Percentiles rank a stretch among this genome's conserved stretches.
These are phyloP conservation scores for Leptarthrus brevirostris DNA, from an alignment of 2,888 invertebrate genomes.

Conservation along the genomic window DNA sequence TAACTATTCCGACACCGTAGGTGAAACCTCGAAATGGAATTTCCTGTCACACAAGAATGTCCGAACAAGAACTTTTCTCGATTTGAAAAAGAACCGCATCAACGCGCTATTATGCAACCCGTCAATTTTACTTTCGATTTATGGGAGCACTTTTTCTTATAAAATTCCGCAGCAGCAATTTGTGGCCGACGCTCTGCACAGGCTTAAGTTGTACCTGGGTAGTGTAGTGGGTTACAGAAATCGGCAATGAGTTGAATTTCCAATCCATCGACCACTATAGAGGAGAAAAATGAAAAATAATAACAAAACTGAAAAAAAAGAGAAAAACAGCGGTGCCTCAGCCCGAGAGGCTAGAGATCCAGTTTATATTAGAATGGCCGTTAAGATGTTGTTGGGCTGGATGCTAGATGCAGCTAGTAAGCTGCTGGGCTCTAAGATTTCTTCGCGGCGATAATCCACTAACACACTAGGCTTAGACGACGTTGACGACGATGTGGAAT, in stretches of 20 bases:
- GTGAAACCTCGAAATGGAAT: conserved; percentile 10
- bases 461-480: conserved; percentile 49
- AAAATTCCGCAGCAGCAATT: conserved; percentile 46
- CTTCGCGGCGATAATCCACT: conserved; percentile 53
- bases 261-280: conserved; percentile 43
- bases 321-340: conserved; percentile 35
- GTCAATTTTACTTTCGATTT: conserved; percentile 54
- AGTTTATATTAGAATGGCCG: conserved; percentile 50
- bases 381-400: conserved; percentile 40
- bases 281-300: conserved; percentile 44
- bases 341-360: conserved; percentile 45
- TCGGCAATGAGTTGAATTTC: conserved; percentile 40
- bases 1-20: too few species aligned
- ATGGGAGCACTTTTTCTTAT: conserved; percentile 55
- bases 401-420: not conserved
- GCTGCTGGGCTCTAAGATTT: conserved; percentile 48
- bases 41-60: conserved; percentile 31
- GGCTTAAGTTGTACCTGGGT: conserved; percentile 4
- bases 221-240: conserved; percentile 19
- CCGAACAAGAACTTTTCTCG: conserved; percentile 35
- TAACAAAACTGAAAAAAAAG: conserved; percentile 38
- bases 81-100: conserved; percentile 19
- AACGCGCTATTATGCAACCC: conserved; percentile 43
- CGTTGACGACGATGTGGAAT: conserved; percentile 45
- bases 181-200: conserved; percentile 33